Base-by-base conservation (phyloP, 92 coral and sea anemone genomes). In the Epizoanthus stellaris region DNA sequence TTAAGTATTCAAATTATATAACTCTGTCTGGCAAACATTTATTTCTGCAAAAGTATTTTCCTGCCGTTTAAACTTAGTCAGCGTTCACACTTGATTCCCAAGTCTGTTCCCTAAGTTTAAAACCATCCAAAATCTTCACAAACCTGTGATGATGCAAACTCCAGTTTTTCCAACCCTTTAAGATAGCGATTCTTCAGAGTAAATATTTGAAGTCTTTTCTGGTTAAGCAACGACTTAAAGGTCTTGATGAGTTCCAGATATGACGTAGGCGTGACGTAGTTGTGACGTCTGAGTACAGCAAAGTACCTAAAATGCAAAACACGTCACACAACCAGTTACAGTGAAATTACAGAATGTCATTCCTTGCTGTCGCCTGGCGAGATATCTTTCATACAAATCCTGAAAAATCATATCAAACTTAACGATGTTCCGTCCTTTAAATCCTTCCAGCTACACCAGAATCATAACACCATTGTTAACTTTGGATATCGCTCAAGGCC, bases 221-320 rank as follows among this genome's bases (percentile, higher is more conserved):
- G 90, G n/a, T 87, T 94, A 4, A 96, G 93, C 62, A 96, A 86
- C 56, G 99, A 91, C 91, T 96, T 96, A 87, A 96, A 96, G 3
- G 99, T 94, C 75, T 92, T 93, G 62, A 96, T 96, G 63, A 96
- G 93, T 63, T 96, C 99, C 38, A 96, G 91, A 25, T 96, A 96
- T 82, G 99, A 96, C 87, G 99, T 96, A 76, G 99, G 99, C 9
- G 99, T 96, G 89, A 96, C 99, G 93, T 96, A 96, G 87, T 92
- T 90, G 30, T 90, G 99, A 80, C 99, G 93, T 80, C 95, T 91
- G 10, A 96, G 89, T 19, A 96, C 88, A 21, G 88, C 98, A 58
- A 58, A 94, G 85, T 89, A 96, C 77, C 99, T 94, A 75, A 19
- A 76, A 86, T 21, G 43, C 34, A 39, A 57, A 38, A 20, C 34